Conservation (phyloP, 2,888 invertebrate species). For the Laspeyria flexula region DNA sequence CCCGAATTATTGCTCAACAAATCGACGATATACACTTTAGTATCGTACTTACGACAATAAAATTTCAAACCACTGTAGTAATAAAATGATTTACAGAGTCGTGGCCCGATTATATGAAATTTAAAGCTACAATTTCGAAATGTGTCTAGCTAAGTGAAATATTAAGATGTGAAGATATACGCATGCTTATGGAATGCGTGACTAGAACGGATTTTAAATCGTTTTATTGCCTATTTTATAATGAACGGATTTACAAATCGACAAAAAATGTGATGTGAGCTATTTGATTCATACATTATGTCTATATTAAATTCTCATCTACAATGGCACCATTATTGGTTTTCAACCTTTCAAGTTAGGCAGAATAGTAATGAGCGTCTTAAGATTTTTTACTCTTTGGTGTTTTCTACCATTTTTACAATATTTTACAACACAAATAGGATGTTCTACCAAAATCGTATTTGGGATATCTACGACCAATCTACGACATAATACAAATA, state of each 20-base stretch:
- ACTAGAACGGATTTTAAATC: slow-evolving; percentile 25
- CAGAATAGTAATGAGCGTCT: slow-evolving; percentile 28
- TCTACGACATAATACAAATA: slow-evolving; percentile 21
- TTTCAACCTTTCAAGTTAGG: slow-evolving; percentile 11
- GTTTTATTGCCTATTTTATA: slow-evolving; percentile 19
- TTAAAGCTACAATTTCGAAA: slow-evolving; percentile 77
- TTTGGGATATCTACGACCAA: slow-evolving; percentile 1
- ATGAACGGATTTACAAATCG: slow-evolving; percentile 26
- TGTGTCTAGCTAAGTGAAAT: slow-evolving; percentile 67
- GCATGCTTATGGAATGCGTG: slow-evolving; percentile 30
- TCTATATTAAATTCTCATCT: slow-evolving; percentile 19
- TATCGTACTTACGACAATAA: background rate
- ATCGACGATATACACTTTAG: background rate
- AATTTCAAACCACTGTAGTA: slow-evolving; percentile 13
- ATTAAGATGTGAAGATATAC: slow-evolving; percentile 38
- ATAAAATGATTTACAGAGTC: slow-evolving; percentile 43
- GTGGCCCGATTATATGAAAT: slow-evolving; percentile 59
- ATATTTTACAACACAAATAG: slow-evolving; percentile 8
- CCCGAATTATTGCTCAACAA: background rate
- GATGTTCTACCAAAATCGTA: background rate
- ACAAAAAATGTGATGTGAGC: slow-evolving; percentile 14
- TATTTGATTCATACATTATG: slow-evolving; percentile 17
- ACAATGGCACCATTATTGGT: slow-evolving; percentile 34
- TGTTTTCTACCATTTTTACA: too few relatives aligned
- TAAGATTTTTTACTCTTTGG: slow-evolving; percentile 6